phyloP scores from a whole-genome alignment of 2,797 vertebrate species.

The Adelosebastes latens region DNA sequence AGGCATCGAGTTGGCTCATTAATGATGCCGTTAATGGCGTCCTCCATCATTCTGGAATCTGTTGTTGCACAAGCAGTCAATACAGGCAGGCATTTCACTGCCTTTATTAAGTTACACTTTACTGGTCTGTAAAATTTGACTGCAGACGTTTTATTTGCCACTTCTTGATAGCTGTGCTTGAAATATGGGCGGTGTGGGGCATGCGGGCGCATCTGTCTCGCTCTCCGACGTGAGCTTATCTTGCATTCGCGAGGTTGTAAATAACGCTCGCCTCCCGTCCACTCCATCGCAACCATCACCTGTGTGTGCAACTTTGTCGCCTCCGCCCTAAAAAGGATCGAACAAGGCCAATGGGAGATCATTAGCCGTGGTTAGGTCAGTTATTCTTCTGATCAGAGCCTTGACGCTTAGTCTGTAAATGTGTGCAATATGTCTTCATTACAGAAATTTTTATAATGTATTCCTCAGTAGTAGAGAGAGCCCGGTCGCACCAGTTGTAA shows the following conservation, averaged over 20 bases:
- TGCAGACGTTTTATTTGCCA: slow-evolving; percentile 78
- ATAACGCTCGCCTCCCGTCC: slow-evolving; percentile 50
- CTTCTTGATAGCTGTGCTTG: slow-evolving; percentile 62
- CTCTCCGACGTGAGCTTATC: slow-evolving; percentile 30
- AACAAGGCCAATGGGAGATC: slow-evolving; percentile 61
- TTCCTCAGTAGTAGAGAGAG: slow-evolving; percentile 46
- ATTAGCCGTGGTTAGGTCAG: slow-evolving; percentile 65
- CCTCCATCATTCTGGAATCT: slow-evolving; percentile 74
- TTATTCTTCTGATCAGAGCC: slow-evolving; percentile 60
- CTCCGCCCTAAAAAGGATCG: slow-evolving; percentile 19
- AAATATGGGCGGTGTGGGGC: slow-evolving; percentile 57
- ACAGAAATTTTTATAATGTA: slow-evolving; percentile 64
- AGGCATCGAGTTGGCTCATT: slow-evolving; percentile 70
- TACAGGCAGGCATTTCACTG: slow-evolving; percentile 48
- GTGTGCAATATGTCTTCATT: slow-evolving; percentile 71
- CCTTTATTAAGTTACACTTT: slow-evolving; percentile 81
- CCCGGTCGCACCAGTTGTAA: slow-evolving; percentile 32
- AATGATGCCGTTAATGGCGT: slow-evolving; percentile 76
- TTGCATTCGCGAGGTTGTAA: slow-evolving; percentile 52
- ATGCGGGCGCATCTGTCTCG: slow-evolving; percentile 44
- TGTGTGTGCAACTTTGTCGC: slow-evolving; percentile 35
- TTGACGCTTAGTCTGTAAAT: slow-evolving; percentile 24
- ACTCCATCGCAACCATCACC: slow-evolving; percentile 49
- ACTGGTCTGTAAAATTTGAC: slow-evolving; percentile 81
- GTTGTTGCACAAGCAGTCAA: slow-evolving; percentile 71